Percentiles rank a stretch among this genome's conserved stretches.
Conservation (phyloP, 2,888 invertebrate species). For the Noctua comes region DNA sequence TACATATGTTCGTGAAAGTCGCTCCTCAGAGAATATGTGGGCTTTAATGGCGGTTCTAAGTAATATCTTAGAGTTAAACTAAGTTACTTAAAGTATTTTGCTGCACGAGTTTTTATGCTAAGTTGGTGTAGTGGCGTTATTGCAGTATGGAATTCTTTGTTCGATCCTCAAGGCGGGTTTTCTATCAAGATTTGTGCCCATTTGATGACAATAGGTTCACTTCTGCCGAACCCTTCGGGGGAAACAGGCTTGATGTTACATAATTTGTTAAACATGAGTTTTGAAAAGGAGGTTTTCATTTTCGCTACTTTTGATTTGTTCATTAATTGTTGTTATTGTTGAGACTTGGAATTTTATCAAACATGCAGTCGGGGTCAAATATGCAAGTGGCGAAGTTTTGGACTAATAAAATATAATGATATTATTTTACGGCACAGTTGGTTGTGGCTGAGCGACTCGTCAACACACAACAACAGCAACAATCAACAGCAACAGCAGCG, state of each 20-base stretch:
- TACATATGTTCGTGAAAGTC: conserved; percentile 20
- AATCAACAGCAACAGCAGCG: no score
- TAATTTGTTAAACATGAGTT: neutral
- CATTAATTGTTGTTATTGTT: neutral
- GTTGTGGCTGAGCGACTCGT: neutral
- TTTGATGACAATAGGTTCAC: neutral
- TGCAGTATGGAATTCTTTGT: neutral
- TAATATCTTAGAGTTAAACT: neutral
- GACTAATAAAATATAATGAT: no score
- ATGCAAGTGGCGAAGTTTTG: neutral
- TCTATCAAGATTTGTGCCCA: neutral
- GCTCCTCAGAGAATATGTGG: conserved; percentile 11
- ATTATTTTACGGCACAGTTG: neutral
- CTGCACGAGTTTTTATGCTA: neutral
- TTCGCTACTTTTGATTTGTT: neutral
- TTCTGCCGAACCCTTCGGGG: neutral
- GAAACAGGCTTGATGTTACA: neutral
- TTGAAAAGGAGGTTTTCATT: neutral
- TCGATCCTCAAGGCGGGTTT: neutral
- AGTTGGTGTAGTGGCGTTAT: neutral
- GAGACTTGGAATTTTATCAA: neutral
- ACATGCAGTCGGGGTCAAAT: neutral
- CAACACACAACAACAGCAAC: no score
- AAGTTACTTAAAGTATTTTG: conserved; percentile 6
- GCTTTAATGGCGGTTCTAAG: conserved; percentile 21